Conservation (phyloP, 2,888 invertebrate genomes). For the Laspeyria flexula region DNA sequence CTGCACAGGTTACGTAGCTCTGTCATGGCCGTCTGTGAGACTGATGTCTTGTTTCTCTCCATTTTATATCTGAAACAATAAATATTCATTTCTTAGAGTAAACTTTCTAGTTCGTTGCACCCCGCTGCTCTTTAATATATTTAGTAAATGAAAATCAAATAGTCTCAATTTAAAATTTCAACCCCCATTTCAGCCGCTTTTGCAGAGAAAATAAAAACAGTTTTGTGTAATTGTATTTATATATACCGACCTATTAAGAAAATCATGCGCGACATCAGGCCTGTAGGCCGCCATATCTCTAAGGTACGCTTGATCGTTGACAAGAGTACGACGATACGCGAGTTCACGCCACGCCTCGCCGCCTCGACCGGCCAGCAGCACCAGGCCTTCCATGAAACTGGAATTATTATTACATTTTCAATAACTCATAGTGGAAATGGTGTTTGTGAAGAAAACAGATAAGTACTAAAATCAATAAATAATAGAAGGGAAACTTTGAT, state of each 20-base stretch:
- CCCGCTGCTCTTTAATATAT: too few species aligned
- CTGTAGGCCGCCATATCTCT: constrained; percentile 77
- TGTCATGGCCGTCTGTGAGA: constrained; percentile 72
- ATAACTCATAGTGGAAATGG: too few species aligned
- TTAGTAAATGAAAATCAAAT: too few species aligned
- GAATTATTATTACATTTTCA: too few species aligned
- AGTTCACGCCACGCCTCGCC: constrained; percentile 78
- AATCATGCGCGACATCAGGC: constrained; percentile 75
- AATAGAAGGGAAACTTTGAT: too few species aligned
- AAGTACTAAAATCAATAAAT: too few species aligned
- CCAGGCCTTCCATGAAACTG: constrained; percentile 82
- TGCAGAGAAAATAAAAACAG: too few species aligned
- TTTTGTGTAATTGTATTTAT: too few species aligned
- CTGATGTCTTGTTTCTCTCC: constrained; percentile 72
- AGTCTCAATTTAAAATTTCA: too few species aligned
- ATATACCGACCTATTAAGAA: constrained; percentile 63
- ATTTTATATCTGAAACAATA: constrained; percentile 67
- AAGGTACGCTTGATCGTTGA: constrained; percentile 77
- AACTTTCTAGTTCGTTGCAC: too few species aligned
- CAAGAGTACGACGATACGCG: constrained; percentile 72
- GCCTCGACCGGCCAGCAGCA: constrained; percentile 66
- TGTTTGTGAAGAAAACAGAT: neutral
- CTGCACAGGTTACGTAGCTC: constrained; percentile 73
- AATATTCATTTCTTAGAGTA: too few species aligned
- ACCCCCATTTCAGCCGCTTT: too few species aligned